Evolutionary conservation across 1,140 invertebrate genomes (phyloP).

Genomic region (Drosophila tani): DNA sequence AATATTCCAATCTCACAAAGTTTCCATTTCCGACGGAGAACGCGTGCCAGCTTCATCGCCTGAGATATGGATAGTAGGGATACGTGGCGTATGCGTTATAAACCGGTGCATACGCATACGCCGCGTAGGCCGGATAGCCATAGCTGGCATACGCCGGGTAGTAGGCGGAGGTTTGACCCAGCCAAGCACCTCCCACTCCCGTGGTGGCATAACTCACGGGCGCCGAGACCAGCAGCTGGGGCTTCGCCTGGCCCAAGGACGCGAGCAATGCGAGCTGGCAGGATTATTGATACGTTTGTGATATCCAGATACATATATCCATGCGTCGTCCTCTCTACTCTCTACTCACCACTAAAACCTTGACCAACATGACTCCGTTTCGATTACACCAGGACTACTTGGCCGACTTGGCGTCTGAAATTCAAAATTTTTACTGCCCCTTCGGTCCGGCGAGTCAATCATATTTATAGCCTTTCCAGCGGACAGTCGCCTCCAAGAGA

Average conservation of each 20-base stretch:
- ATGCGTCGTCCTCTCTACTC: background rate
- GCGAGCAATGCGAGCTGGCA: constrained; percentile 58
- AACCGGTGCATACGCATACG: constrained; percentile 71
- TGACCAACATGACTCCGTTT: constrained; percentile 59
- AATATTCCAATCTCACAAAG: background rate
- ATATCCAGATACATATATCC: constrained; percentile 23
- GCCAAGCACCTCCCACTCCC: constrained; percentile 44
- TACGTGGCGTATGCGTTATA: constrained; percentile 74
- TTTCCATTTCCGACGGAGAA: constrained; percentile 16
- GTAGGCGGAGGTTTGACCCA: constrained; percentile 32
- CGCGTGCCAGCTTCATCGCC: constrained; percentile 51
- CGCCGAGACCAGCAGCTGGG: constrained; percentile 62
- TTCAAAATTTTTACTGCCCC: constrained; percentile 70
- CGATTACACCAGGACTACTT: constrained; percentile 13
- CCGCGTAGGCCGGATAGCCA: constrained; percentile 69
- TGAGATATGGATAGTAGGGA: constrained; percentile 71
- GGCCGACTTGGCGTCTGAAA: constrained; percentile 37
- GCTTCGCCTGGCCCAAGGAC: constrained; percentile 55
- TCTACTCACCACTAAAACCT: constrained; percentile 68
- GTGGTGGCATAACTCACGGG: constrained; percentile 68
- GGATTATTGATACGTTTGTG: constrained; percentile 39
- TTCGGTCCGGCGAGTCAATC: constrained; percentile 60
- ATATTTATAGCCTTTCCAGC: constrained; percentile 74
- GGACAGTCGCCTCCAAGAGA: constrained; percentile 21
- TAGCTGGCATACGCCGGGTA: constrained; percentile 63